A percentile compares a stretch with the other conserved stretches of the same genome.
Evolutionary conservation across 2,888 invertebrate genomes (phyloP).

Genomic region (Dryadula phaetusa): DNA sequence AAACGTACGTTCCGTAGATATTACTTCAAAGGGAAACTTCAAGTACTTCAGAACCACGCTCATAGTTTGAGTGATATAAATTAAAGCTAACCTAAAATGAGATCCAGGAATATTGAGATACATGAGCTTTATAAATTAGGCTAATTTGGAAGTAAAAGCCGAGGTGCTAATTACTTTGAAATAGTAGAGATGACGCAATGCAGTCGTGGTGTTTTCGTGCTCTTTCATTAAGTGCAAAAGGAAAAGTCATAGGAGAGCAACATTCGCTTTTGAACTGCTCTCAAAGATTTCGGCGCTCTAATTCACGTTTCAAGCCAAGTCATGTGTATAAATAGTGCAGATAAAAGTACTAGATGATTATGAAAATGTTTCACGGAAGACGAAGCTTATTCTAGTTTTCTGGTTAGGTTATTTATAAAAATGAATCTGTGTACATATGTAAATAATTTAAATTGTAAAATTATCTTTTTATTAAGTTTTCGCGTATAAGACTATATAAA

Average conservation of each 20-base stretch:
- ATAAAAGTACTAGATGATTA: slow-evolving; percentile 10
- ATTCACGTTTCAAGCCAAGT: slow-evolving; percentile 26
- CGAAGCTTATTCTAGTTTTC: background rate
- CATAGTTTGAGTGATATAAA: slow-evolving; percentile 14
- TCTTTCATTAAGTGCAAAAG: slow-evolving; percentile 38
- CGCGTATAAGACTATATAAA: too few relatives aligned
- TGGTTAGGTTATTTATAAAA: background rate
- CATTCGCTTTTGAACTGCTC: slow-evolving; percentile 30
- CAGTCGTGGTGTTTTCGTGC: slow-evolving; percentile 34
- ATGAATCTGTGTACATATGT: too few relatives aligned
- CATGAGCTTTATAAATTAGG: slow-evolving; percentile 27
- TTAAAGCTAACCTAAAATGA: background rate
- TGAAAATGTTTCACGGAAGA: background rate
- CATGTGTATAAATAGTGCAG: slow-evolving; percentile 24
- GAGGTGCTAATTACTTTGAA: slow-evolving; percentile 36
- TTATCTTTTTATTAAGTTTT: too few relatives aligned
- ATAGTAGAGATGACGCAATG: slow-evolving; percentile 38
- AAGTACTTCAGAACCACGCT: background rate
- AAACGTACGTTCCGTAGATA: slow-evolving; percentile 1
- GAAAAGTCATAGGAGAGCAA: slow-evolving; percentile 33
- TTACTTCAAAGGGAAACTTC: background rate
- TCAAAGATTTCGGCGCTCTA: slow-evolving; percentile 30
- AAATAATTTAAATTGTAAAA: too few relatives aligned
- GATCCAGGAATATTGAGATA: slow-evolving; percentile 8
- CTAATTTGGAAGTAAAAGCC: slow-evolving; percentile 31